A percentile compares a stretch with the other conserved stretches of the same genome.
These are phyloP conservation scores for Bubalus kerabau DNA, from an alignment of 2,113 vertebrate species.

Conservation along the genomic window DNA sequence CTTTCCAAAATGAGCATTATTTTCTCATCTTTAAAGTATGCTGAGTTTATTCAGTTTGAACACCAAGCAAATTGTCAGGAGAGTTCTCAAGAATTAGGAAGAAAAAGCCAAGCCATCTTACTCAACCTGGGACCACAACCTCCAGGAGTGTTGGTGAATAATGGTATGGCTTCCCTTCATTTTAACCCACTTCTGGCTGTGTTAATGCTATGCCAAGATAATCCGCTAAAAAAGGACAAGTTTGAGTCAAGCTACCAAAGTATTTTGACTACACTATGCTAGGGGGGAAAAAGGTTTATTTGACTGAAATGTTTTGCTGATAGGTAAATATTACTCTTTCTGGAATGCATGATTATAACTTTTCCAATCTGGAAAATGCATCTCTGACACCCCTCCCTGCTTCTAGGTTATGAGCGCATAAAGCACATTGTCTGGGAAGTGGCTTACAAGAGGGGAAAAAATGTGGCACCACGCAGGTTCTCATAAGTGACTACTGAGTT, in stretches of 20 bases:
- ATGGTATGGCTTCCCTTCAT: neutral
- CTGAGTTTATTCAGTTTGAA: neutral
- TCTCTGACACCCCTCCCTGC: fast-evolving
- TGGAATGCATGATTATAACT: neutral
- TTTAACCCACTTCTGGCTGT: neutral
- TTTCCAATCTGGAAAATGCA: neutral
- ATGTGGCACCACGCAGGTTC: neutral
- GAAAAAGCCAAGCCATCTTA: neutral
- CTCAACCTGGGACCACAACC: neutral
- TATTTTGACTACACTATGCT: neutral
- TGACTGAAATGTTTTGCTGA: neutral
- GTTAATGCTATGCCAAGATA: neutral
- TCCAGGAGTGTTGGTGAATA: neutral
- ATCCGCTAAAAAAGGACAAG: neutral
- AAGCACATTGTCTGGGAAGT: neutral
- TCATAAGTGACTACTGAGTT: neutral
- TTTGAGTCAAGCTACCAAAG: neutral
- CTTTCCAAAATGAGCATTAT: neutral
- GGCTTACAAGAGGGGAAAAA: neutral
- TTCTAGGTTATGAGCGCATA: neutral
- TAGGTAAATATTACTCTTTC: neutral
- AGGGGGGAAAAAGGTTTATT: neutral
- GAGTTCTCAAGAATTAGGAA: neutral
- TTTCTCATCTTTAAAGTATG: constrained; percentile 31
- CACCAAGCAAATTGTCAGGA: neutral